These are phyloP conservation scores for Coreoperca whiteheadi DNA, from an alignment of 2,113 vertebrate genomes.

Conservation along the genomic window DNA sequence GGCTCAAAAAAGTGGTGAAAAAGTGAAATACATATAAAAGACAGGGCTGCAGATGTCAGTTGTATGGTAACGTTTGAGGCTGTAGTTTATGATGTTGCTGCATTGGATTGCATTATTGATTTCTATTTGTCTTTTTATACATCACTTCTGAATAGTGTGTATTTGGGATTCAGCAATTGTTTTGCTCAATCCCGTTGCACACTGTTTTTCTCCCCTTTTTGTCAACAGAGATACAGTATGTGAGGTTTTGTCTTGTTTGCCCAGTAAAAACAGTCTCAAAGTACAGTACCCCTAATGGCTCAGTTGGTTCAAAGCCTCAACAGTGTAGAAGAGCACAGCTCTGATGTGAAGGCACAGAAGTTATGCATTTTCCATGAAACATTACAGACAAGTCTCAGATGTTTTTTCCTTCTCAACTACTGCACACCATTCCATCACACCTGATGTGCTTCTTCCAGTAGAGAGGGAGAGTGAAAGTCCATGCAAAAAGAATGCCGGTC, in stretches of 20 bases:
- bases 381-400: constrained; percentile 34
- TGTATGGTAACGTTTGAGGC: background rate
- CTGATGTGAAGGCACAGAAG: constrained; percentile 25
- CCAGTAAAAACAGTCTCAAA: constrained; percentile 44
- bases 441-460: background rate
- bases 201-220: constrained; percentile 27
- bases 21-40: background rate
- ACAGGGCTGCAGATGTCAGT: background rate
- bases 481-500: constrained; percentile 9
- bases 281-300: constrained; percentile 40
- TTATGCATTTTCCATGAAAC: constrained; percentile 52
- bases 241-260: constrained; percentile 39
- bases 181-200: constrained; percentile 20
- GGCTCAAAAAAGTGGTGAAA: background rate
- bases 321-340: constrained; percentile 11
- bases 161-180: constrained; percentile 14
- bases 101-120: constrained; percentile 8
- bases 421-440: constrained; percentile 7
- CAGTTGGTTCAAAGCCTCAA: constrained; percentile 35
- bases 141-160: background rate
- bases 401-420: constrained; percentile 17
- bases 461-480: background rate
- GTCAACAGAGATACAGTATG: constrained; percentile 35
- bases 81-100: constrained; percentile 9
- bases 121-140: background rate